Evolutionary conservation across 2,113 vertebrate species (phyloP), one percentile per base, ranked within the genome.

Genomic region (Oncorhynchus mykiss): DNA sequence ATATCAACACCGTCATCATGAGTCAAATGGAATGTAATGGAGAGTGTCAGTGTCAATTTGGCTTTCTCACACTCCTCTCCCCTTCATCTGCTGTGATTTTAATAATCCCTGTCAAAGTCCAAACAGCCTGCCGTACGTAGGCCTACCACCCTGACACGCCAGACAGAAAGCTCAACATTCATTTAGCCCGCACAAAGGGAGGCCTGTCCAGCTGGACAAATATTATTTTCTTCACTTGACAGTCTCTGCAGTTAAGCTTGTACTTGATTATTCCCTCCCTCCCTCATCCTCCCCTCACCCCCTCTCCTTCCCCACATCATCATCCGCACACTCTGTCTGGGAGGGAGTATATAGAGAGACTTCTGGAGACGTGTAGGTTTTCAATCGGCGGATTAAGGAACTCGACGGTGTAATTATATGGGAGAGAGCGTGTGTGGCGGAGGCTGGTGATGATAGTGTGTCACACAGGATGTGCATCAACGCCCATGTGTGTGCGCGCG

Each of bases 161-260:
- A 96, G 96, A 97, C 96, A 96, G 95, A 95, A 90, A 97, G 95
- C 96, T 97, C 96, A 97, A 95, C 95, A 96, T 98, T 96, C 95
- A 99, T 99, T 99, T 98, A 97, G 92, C 84, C 82, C 39, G 91
- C 95, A 97, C 96, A 96, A 99, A 95, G 95, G 95, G 93, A 97
- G 95, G 93, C 95, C 95, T 96, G 96, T 98, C 96, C 95, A 69
- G 93, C 93, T 96, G 96, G 96, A 98, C 97, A 98, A 99, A 99
- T 97, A 98, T 97, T 97, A 96, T 96, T 97, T 96, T 93, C 94
- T 92, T 95, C 91, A 87, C 90, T 94, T 96, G 97, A 97, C 96
- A 99, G 95, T 93, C 93, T 93, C 95, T 84, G 91, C 90, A 93
- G 93, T 94, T 96, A 95, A 96, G 93, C 94, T 94, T 84, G 92